Percentiles rank a stretch among this genome's conserved stretches.
phyloP scores from a whole-genome alignment of 2,113 vertebrate genomes.

The Pygoscelis adeliae region DNA sequence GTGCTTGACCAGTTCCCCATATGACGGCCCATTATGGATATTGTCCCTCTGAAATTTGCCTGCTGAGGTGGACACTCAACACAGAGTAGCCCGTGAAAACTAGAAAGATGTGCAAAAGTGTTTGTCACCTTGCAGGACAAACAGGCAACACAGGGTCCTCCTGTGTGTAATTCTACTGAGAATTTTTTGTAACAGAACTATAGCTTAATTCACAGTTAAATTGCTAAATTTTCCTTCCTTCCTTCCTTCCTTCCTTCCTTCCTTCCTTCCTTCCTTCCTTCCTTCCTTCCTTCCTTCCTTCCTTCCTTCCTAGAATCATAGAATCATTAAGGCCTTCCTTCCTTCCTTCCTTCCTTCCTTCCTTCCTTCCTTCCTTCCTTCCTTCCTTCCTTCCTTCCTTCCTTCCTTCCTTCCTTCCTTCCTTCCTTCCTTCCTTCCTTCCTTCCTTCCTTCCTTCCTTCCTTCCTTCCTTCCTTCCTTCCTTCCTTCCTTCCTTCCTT shows the following conservation, averaged over 20 bases:
- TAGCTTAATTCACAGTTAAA: neutral
- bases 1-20: neutral
- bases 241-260: neutral
- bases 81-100: neutral
- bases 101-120: neutral
- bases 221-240: neutral
- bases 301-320: no score
- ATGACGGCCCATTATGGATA: rapidly evolving
- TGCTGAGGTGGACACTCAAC: neutral
- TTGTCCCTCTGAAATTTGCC: neutral
- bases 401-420: no score
- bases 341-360: neutral
- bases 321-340: no score
- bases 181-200: neutral
- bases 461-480: no score
- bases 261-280: neutral
- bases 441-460: no score
- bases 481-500: no score
- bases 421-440: no score
- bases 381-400: neutral
- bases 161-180: neutral
- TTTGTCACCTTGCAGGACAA: neutral
- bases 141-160: neutral
- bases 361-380: neutral
- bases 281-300: no score